Base-by-base conservation (phyloP, 1,140 invertebrate species). In the Drosophila bocqueti region DNA sequence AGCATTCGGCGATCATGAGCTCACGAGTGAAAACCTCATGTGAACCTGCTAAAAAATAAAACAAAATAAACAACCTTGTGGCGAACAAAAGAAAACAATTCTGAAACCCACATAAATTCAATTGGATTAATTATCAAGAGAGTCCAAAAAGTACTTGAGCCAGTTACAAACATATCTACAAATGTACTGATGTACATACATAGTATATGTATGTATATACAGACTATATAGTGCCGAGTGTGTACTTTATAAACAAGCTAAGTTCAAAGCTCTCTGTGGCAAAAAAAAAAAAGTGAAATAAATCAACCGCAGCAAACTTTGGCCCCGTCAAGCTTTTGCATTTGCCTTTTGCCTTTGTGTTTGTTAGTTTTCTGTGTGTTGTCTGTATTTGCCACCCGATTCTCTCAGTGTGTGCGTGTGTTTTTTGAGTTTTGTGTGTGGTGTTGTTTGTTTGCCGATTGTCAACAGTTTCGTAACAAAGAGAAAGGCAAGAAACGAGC, bases 381-480 rank as follows among this genome's bases (percentile, higher is more conserved):
- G n/a, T 64, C 34, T 45, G 62, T 69, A 77, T 76, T 54, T 60
- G 55, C 42, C 11, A 55, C 13, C 50, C 4, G 38, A 76, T 67
- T 76, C 54, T 75, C 45, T 54, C 40, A 40, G 47, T 67, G 52
- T 75, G 34, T 47, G 54, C 24, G 54, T 55, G 34, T 55, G 34
- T 57, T 29, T 57, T 29, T 64, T 47, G 66, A 5, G 43, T 79
- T 47, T 79, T 50, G 68, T 36, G 64, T 24, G 26, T 26, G 26
- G 26, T 79, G 47, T 73, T 68, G 58, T 57, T 81, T 81, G 65
- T 72, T 81, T 82, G 63, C 59, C 52, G 45, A 65, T 69, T 61
- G 66, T 79, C 80, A 83, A 68, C 63, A 79, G 50, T 86, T 86
- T 86, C 80, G 80, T 89, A 86, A 89, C 84, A 87, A 84, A 87